Base-by-base conservation (phyloP, 2,888 invertebrate genomes). In the Ornithoptera alexandrae region DNA sequence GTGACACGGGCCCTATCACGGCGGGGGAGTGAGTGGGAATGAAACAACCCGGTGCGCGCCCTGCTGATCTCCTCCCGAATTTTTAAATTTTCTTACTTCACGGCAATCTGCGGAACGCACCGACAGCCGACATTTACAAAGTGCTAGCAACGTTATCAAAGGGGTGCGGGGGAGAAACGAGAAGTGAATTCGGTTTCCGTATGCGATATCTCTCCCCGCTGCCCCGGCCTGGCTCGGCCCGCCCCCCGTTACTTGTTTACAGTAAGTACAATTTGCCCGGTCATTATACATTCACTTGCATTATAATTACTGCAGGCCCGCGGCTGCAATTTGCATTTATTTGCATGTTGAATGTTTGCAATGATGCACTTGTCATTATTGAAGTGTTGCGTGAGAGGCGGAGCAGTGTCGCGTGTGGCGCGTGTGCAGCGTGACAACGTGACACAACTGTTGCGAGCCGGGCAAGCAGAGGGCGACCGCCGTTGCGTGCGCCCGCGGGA, bases 131-230 rank as follows among this genome's bases (percentile, higher is more conserved):
- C 66, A 66, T 46, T 50, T n/a, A 50, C 73, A 78, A 79, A 76
- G 78, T 80, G 80, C 80, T 84, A 85, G 84, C 81, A 84, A 83
- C 83, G 83, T 79, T 83, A 81, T 85, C 83, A 79, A 75, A 77
- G 76, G 81, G 80, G 85, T 81, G 70, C 70, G 71, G 71, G 71
- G 80, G 81, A 82, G 85, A 85, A 85, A 85, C 83, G 83, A 84
- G 83, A 79, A 75, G 72, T 74, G 78, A 79, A 78, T 79, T 77
- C 74, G 76, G 77, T 77, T 78, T 72, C 70, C 69, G 70, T 69
- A 74, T 67, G 69, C 67, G 72, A 73, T 72, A 72, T 73, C 71
- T 68, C 67, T 70, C 59, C 20, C 68, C 56, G 30, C 36, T 50
- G 67, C 50, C 50, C 18, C 8, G 5, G 8, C 50, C 50, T 1